Percentiles rank a stretch among this genome's conserved stretches.
Conservation (phyloP, 1,140 invertebrate species). For the Drosophila biarmipes region DNA sequence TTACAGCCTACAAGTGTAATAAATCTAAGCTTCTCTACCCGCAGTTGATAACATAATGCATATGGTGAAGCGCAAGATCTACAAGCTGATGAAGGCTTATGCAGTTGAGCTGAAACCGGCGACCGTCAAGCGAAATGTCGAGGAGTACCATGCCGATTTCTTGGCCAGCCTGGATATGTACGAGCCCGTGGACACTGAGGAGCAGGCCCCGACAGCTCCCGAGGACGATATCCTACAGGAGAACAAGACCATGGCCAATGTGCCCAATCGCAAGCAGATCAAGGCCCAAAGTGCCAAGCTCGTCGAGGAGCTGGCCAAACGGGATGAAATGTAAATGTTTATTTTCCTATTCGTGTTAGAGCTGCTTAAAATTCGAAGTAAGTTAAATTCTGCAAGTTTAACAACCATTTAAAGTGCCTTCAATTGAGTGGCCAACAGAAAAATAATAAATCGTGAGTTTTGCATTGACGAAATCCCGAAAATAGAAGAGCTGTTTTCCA, state of each 20-base stretch:
- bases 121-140: constrained; percentile 46
- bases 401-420: constrained; percentile 1
- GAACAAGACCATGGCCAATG: constrained; percentile 65
- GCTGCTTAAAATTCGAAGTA: constrained; percentile 17
- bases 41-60: constrained; percentile 72
- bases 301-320: constrained; percentile 72
- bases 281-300: constrained; percentile 74
- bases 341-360: constrained; percentile 3
- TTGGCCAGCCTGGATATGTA: constrained; percentile 53
- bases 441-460: constrained; percentile 63
- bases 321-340: constrained; percentile 48
- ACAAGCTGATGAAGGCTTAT: constrained; percentile 75
- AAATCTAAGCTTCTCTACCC: neutral
- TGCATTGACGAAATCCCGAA: constrained; percentile 49
- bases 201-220: constrained; percentile 20
- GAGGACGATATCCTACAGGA: constrained; percentile 66
- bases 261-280: constrained; percentile 77
- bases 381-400: constrained; percentile 27
- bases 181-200: constrained; percentile 39
- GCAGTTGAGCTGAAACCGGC: constrained; percentile 56
- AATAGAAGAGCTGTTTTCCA: constrained; percentile 48
- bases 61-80: constrained; percentile 68
- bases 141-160: constrained; percentile 71
- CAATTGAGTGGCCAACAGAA: constrained; percentile 17
- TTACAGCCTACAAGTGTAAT: neutral